Percentiles rank a stretch among this genome's conserved stretches.
These are phyloP conservation scores for Poecilus cupreus DNA, from an alignment of 2,888 invertebrate genomes.

Conservation along the genomic window DNA sequence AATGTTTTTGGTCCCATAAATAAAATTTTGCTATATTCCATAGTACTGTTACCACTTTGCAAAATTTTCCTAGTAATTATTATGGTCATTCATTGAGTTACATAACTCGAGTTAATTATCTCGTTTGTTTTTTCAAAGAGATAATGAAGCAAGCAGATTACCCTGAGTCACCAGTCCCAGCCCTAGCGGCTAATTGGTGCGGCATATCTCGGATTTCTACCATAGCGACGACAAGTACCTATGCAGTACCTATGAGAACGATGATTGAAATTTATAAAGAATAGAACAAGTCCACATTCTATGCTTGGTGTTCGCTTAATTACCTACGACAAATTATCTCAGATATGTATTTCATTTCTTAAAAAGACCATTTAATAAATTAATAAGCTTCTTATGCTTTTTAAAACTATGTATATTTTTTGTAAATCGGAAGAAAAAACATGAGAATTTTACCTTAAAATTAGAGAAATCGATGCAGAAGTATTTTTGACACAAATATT, in stretches of 20 bases:
- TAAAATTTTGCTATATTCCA: no score
- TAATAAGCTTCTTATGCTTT: neutral
- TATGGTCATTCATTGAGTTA: neutral
- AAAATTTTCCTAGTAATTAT: no score
- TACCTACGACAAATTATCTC: neutral
- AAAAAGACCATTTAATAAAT: neutral
- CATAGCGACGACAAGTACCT: neutral
- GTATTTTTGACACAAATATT: no score
- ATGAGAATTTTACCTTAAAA: no score
- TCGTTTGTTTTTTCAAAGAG: neutral
- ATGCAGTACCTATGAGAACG: neutral
- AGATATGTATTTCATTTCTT: neutral
- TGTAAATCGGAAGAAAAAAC: no score
- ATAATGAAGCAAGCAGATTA: constrained; percentile 9
- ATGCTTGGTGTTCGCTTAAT: neutral
- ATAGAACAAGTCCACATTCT: constrained; percentile 3
- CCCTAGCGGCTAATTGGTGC: constrained; percentile 40
- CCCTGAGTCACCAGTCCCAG: constrained; percentile 26
- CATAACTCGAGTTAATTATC: constrained; percentile 1
- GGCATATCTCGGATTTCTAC: constrained; percentile 47
- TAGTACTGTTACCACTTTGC: no score
- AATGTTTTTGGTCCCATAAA: no score
- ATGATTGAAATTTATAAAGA: constrained; percentile 18
- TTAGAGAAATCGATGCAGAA: no score
- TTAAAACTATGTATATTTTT: no score